A percentile compares a stretch with the other conserved stretches of the same genome.
Evolutionary conservation across 2,113 vertebrate genomes (phyloP).

Genomic region (Chunga burmeisteri): DNA sequence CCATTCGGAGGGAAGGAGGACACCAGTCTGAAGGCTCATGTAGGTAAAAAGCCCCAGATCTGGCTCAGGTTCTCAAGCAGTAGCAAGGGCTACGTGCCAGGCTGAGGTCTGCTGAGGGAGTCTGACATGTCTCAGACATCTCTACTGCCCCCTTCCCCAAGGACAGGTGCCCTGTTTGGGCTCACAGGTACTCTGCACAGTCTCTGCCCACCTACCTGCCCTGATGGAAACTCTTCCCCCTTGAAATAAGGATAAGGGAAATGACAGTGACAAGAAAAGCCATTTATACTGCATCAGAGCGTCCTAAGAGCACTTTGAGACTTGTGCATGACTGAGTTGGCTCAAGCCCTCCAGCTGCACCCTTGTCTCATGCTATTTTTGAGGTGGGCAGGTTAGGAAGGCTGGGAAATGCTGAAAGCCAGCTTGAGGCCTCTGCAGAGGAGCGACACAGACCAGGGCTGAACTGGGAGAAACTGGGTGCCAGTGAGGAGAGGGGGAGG

Average conservation of each 20-base stretch:
- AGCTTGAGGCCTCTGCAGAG: not conserved
- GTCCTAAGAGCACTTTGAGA: not conserved
- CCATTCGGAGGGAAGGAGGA: not conserved
- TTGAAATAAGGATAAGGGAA: not conserved
- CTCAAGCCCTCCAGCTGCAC: not conserved
- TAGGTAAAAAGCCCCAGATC: not conserved
- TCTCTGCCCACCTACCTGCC: not conserved
- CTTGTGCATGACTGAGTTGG: not conserved
- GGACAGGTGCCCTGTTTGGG: not conserved
- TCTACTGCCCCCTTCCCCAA: not conserved
- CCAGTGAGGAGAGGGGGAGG: not conserved
- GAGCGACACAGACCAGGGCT: not conserved
- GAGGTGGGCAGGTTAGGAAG: not conserved
- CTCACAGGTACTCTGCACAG: not conserved
- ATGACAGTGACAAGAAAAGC: not conserved
- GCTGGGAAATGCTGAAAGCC: not conserved
- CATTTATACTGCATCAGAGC: not conserved
- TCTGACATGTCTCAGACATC: not conserved
- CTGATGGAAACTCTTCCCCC: not conserved
- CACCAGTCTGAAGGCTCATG: not conserved
- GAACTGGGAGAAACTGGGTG: not conserved
- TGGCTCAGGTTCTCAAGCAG: not conserved
- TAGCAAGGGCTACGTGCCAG: not conserved
- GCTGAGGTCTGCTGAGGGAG: not conserved
- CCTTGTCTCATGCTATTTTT: not conserved